Conservation (phyloP, 2,888 invertebrate species). For the Torymus aiolomorphi region DNA sequence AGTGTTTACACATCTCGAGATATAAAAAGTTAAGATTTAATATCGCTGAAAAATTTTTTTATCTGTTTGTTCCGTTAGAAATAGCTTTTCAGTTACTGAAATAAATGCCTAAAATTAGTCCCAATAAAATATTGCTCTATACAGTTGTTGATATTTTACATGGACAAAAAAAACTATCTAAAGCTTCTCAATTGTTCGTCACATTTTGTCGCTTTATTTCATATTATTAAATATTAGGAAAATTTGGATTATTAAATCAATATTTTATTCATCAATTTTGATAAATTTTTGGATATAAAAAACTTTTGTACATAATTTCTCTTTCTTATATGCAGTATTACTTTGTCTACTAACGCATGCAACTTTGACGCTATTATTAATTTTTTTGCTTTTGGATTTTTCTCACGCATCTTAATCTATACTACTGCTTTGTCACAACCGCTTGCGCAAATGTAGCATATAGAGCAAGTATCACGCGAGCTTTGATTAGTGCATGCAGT, state of each 20-base stretch:
- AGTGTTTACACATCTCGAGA: too few relatives aligned
- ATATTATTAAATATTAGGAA: too few relatives aligned
- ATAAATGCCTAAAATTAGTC: neutral
- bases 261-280: too few relatives aligned
- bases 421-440: too few relatives aligned
- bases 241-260: too few relatives aligned
- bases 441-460: too few relatives aligned
- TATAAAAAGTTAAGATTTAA: too few relatives aligned
- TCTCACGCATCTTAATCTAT: too few relatives aligned
- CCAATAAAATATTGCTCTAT: neutral
- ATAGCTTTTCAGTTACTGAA: neutral
- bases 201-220: too few relatives aligned
- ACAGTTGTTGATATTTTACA: conserved; percentile 1
- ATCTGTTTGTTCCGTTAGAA: neutral
- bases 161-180: neutral
- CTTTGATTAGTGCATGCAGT: conserved; percentile 39
- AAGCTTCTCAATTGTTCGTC: too few relatives aligned
- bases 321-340: neutral
- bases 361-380: conserved; percentile 14
- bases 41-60: neutral
- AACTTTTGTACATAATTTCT: conserved; percentile 8
- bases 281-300: neutral
- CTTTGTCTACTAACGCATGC: conserved; percentile 26
- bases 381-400: neutral
- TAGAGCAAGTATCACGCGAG: neutral